A percentile compares a stretch with the other conserved stretches of the same genome.
Conservation (phyloP, 1,140 invertebrate genomes). For the Vollenhovia emeryi region DNA sequence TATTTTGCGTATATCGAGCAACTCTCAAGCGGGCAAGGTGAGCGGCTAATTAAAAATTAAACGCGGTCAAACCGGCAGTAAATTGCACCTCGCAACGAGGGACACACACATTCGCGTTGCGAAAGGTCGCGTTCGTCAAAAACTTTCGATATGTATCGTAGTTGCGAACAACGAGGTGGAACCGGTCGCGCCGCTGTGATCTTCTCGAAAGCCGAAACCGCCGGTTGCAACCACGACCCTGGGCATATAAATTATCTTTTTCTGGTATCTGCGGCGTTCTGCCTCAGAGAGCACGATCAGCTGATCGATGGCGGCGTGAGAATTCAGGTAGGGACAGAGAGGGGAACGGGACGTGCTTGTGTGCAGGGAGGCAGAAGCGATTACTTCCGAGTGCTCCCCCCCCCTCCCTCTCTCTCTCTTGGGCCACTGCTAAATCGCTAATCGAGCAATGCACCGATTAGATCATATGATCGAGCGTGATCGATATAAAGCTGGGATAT, state of each 20-base stretch:
- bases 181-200: conserved; percentile 26
- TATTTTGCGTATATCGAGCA: neutral
- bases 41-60: conserved; percentile 40
- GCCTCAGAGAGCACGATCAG: conserved; percentile 50
- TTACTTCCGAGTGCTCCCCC: conserved; percentile 50
- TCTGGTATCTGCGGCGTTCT: conserved; percentile 58
- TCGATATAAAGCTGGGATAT: conserved; percentile 42
- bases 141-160: conserved; percentile 8
- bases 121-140: conserved; percentile 27
- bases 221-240: conserved; percentile 12
- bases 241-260: conserved; percentile 60
- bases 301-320: conserved; percentile 53
- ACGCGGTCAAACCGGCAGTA: neutral
- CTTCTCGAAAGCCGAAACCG: conserved; percentile 37
- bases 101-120: neutral
- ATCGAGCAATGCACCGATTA: conserved; percentile 60
- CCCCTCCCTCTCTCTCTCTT: neutral
- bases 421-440: conserved; percentile 58
- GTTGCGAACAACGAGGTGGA: neutral
- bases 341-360: neutral
- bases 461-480: conserved; percentile 40
- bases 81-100: neutral
- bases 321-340: neutral
- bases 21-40: neutral
- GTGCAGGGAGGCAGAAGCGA: conserved; percentile 27